phyloP scores from a whole-genome alignment of 2,888 invertebrate genomes.

The Neoascia interrupta region DNA sequence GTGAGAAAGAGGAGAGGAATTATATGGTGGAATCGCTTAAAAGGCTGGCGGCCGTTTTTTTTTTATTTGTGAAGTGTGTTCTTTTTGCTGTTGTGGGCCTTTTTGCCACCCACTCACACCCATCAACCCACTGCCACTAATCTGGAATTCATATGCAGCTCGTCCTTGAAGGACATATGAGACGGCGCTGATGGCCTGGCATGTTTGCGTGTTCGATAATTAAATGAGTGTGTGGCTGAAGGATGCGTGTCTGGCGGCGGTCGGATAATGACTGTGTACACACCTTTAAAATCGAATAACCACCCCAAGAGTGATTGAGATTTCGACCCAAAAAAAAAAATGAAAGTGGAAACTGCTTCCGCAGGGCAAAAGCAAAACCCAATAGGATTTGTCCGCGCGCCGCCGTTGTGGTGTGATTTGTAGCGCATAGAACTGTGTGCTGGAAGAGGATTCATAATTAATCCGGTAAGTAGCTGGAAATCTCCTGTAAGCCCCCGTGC shows the following conservation, averaged over 20 bases:
- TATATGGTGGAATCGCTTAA: conserved; percentile 65
- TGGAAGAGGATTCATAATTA: conserved; percentile 24
- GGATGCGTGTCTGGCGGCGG: conserved; percentile 59
- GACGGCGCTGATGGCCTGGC: conserved; percentile 15
- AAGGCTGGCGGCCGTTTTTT: conserved; percentile 60
- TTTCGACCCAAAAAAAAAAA: conserved; percentile 11
- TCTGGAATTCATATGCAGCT: conserved; percentile 50
- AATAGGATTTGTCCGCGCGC: conserved; percentile 45
- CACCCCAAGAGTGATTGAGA: conserved; percentile 51
- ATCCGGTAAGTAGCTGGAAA: conserved; percentile 51
- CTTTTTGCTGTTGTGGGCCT: conserved; percentile 11
- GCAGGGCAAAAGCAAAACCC: background rate
- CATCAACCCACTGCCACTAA: conserved; percentile 22
- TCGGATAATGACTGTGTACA: conserved; percentile 59
- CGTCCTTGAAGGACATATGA: conserved; percentile 52
- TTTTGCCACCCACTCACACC: conserved; percentile 5
- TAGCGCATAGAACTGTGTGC: conserved; percentile 34
- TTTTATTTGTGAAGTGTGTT: conserved; percentile 28
- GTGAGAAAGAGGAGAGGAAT: conserved; percentile 50
- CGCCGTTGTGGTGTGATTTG: conserved; percentile 48
- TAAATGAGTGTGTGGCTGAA: conserved; percentile 55
- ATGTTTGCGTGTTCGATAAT: conserved; percentile 65
- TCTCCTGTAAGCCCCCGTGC: conserved; percentile 45
- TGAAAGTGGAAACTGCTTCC: background rate
- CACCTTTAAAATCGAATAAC: conserved; percentile 61